Percentiles rank a stretch among this genome's conserved stretches.
These are phyloP conservation scores for Pycnomerus fuliginosus DNA, from an alignment of 2,888 invertebrate genomes.

Conservation along the genomic window DNA sequence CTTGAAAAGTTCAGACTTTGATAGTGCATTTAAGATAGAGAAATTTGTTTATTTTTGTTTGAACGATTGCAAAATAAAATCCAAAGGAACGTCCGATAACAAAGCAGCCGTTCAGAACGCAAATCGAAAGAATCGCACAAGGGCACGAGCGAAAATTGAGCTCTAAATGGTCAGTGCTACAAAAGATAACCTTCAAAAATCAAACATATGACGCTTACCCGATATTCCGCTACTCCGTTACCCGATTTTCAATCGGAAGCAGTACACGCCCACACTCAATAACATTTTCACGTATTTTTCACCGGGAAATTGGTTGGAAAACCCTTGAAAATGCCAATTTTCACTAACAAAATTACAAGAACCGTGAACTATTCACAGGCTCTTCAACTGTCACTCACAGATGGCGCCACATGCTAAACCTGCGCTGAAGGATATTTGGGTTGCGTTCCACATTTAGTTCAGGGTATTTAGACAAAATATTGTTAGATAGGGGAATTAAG, in stretches of 20 bases:
- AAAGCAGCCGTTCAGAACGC: too few species aligned
- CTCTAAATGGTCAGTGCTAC: slow-evolving; percentile 2
- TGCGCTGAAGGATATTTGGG: too few species aligned
- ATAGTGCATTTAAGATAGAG: slow-evolving; percentile 14
- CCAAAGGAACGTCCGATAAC: too few species aligned
- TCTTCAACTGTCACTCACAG: slow-evolving; percentile 5
- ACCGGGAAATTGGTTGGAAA: too few species aligned
- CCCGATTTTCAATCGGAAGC: slow-evolving; percentile 4
- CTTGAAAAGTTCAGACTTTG: slow-evolving; percentile 24
- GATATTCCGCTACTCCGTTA: slow-evolving; percentile 5
- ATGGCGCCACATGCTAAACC: slow-evolving; percentile 7
- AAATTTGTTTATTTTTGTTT: slow-evolving; percentile 18
- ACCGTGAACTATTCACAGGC: slow-evolving; percentile 15
- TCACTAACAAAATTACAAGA: slow-evolving; percentile 14
- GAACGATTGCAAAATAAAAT: too few species aligned
- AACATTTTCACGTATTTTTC: slow-evolving; percentile 9
- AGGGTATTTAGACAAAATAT: too few species aligned
- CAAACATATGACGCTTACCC: slow-evolving; percentile 26
- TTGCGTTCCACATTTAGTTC: too few species aligned
- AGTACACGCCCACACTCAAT: slow-evolving; percentile 3
- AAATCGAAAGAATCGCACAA: not conserved
- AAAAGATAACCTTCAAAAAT: slow-evolving; percentile 28
- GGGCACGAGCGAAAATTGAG: not conserved
- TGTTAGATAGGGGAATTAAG: too few species aligned
- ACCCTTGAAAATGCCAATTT: slow-evolving; percentile 10